These are phyloP conservation scores for Platyrinchus mystaceus DNA, from an alignment of 2,797 vertebrate genomes.

Conservation along the genomic window DNA sequence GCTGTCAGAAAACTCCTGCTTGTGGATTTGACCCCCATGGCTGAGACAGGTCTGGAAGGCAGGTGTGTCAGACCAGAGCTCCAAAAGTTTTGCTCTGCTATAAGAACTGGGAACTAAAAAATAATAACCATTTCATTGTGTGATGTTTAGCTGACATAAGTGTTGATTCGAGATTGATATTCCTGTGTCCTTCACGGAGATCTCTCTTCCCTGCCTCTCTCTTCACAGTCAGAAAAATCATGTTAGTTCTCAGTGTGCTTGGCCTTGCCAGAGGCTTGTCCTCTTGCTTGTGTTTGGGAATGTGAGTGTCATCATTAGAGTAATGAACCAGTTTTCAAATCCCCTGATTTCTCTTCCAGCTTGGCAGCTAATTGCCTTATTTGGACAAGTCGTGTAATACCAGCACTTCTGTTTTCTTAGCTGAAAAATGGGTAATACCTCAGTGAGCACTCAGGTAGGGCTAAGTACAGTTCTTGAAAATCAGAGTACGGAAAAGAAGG, in stretches of 20 bases:
- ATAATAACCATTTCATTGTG: not conserved
- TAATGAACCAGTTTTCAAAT: slow-evolving; percentile 40
- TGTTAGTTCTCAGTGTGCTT: not conserved
- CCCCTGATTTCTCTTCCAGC: not conserved
- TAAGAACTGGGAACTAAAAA: not conserved
- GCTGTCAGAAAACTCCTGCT: not conserved
- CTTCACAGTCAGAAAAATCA: not conserved
- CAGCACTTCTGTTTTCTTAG: not conserved
- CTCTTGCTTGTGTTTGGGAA: not conserved
- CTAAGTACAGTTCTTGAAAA: not conserved
- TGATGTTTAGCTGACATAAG: not conserved
- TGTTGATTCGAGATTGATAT: not conserved
- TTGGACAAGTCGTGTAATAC: not conserved
- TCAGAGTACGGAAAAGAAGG: not conserved
- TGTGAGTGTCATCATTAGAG: slow-evolving; percentile 1
- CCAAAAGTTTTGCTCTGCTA: not conserved
- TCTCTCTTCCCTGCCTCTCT: not conserved
- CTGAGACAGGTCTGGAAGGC: not conserved
- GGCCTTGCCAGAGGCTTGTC: slow-evolving; percentile 33
- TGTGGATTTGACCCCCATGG: not conserved
- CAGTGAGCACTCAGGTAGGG: not conserved
- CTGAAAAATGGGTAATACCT: not conserved
- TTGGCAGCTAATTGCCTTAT: not conserved
- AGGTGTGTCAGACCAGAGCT: not conserved
- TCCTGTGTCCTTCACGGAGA: not conserved